A percentile compares a stretch with the other conserved stretches of the same genome.
Conservation (phyloP, 2,888 invertebrate species). For the Lasioglossum vierecki region DNA sequence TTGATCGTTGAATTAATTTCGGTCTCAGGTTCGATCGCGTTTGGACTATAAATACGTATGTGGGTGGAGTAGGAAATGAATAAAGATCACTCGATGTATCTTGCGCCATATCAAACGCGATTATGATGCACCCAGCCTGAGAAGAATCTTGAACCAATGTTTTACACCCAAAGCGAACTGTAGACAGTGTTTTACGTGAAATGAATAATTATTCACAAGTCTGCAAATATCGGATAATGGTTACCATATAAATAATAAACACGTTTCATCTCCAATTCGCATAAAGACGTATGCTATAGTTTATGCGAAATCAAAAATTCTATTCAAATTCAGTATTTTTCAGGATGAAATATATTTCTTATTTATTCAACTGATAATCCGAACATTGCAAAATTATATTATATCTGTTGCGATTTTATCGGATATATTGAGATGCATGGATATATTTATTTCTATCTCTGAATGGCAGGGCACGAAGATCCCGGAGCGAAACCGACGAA, state of each 20-base stretch:
- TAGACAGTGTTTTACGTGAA: neutral
- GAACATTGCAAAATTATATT: no score
- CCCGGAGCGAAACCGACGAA: neutral
- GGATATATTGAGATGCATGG: neutral
- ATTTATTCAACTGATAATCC: no score
- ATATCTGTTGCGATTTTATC: no score
- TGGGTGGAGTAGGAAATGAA: conserved; percentile 5
- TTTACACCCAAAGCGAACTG: neutral
- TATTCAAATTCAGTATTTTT: no score
- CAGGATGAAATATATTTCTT: no score
- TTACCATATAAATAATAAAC: neutral
- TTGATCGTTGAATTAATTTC: conserved; percentile 5
- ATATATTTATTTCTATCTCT: neutral
- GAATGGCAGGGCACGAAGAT: neutral
- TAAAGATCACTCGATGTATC: conserved; percentile 23
- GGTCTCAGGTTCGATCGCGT: conserved; percentile 7
- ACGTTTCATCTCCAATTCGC: neutral
- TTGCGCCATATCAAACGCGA: conserved; percentile 12
- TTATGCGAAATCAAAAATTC: no score
- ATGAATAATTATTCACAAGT: neutral
- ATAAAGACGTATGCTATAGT: neutral
- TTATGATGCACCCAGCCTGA: neutral
- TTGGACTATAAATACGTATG: conserved; percentile 9
- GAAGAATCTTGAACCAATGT: conserved; percentile 5
- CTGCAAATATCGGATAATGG: neutral